Percentiles rank a stretch among this genome's conserved stretches.
These are phyloP conservation scores for Porites lutea DNA, from an alignment of 64 coral and sea anemone genomes.

Conservation along the genomic window DNA sequence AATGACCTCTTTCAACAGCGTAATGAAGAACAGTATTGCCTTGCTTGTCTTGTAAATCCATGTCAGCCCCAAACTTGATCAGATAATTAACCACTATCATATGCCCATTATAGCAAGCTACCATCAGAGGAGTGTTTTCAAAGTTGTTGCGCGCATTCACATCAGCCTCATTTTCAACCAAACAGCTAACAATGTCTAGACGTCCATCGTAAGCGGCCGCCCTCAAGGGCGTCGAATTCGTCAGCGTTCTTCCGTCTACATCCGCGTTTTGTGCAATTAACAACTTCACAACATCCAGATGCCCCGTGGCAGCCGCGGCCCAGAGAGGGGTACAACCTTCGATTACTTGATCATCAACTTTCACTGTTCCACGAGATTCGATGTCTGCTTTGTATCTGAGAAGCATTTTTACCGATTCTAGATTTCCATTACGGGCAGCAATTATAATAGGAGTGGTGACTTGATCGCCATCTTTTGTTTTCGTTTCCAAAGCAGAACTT, in stretches of 20 bases:
- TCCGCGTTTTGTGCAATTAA: slow-evolving; percentile 45
- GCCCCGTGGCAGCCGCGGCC: slow-evolving; percentile 50
- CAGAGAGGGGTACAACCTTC: slow-evolving; percentile 52
- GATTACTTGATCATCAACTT: slow-evolving; percentile 64
- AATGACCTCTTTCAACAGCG: slow-evolving; percentile 70
- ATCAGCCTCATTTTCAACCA: slow-evolving; percentile 79
- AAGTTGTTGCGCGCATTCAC: slow-evolving; percentile 86
- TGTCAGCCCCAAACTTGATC: slow-evolving; percentile 59
- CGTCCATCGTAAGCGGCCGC: slow-evolving; percentile 55
- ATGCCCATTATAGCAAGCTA: slow-evolving; percentile 87
- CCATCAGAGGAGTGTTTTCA: slow-evolving; percentile 86
- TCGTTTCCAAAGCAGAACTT: slow-evolving; percentile 39
- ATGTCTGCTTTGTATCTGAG: slow-evolving; percentile 57
- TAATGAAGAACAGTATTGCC: slow-evolving; percentile 87
- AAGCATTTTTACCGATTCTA: slow-evolving; percentile 54
- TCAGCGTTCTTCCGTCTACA: slow-evolving; percentile 49
- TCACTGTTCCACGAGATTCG: slow-evolving; percentile 51
- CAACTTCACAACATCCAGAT: slow-evolving; percentile 48
- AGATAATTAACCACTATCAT: slow-evolving; percentile 72
- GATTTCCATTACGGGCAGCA: slow-evolving; percentile 32
- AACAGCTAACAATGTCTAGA: slow-evolving; percentile 72
- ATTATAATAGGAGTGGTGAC: slow-evolving; percentile 60
- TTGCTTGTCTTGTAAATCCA: slow-evolving; percentile 79
- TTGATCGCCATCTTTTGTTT: slow-evolving; percentile 66
- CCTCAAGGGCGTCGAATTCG: slow-evolving; percentile 53